phyloP scores from a whole-genome alignment of 1,140 invertebrate genomes.

The Drosophila miranda region DNA sequence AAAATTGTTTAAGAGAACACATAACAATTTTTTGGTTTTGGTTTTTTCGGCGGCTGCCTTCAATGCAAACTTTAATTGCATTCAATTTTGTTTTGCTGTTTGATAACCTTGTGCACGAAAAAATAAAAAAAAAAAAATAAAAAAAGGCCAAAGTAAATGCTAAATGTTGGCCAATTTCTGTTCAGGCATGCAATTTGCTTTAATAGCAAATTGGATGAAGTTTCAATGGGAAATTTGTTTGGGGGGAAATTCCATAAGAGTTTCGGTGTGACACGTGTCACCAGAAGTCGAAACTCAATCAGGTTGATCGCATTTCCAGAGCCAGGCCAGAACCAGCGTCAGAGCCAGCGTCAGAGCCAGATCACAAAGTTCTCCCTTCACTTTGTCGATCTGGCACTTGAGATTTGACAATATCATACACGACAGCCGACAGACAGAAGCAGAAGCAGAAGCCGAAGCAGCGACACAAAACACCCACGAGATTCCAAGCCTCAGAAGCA shows the following conservation, averaged over 20 bases:
- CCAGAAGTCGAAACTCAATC: conserved; percentile 17
- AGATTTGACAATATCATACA: conserved; percentile 49
- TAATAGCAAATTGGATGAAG: conserved; percentile 37
- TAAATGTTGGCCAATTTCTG: conserved; percentile 68
- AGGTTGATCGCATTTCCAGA: conserved; percentile 48
- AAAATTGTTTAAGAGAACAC: conserved; percentile 62
- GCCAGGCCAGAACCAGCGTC: too few species aligned
- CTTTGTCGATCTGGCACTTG: conserved; percentile 60
- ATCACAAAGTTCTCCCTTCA: conserved; percentile 49
- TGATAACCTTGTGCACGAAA: conserved; percentile 68
- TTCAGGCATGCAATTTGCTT: conserved; percentile 43
- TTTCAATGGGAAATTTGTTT: conserved; percentile 11
- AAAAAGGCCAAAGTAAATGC: conserved; percentile 64
- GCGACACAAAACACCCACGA: conserved; percentile 33
- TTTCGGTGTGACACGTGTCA: conserved; percentile 34
- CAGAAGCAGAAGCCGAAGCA: conserved; percentile 14
- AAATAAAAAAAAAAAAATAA: too few species aligned
- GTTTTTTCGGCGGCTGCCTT: conserved; percentile 43
- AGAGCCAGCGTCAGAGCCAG: too few species aligned
- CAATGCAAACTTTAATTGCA: conserved; percentile 77
- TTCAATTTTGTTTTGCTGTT: conserved; percentile 61
- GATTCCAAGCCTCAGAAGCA: conserved; percentile 9
- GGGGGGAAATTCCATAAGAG: conserved; percentile 25
- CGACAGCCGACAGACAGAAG: conserved; percentile 22
- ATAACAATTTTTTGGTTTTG: conserved; percentile 34